A percentile compares a stretch with the other conserved stretches of the same genome.
phyloP scores from a whole-genome alignment of 2,888 invertebrate genomes.

The Parnassius apollo region DNA sequence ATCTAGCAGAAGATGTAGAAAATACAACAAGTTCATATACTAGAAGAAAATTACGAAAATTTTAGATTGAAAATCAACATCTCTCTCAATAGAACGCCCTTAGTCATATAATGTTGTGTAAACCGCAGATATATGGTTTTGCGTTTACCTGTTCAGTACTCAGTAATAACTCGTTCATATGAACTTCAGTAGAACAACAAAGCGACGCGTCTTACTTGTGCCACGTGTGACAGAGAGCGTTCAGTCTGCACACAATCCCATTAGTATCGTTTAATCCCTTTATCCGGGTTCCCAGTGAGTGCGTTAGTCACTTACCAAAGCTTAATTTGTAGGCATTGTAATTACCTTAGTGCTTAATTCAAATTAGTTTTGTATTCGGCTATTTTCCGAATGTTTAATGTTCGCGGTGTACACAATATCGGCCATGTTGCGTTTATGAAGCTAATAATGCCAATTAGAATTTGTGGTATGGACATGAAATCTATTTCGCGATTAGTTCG shows the following conservation, averaged over 20 bases:
- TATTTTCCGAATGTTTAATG: constrained; percentile 19
- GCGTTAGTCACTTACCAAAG: constrained; percentile 43
- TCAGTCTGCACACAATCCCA: constrained; percentile 47
- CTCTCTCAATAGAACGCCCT: too few species aligned
- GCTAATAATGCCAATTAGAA: constrained; percentile 3
- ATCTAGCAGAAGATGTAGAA: too few species aligned
- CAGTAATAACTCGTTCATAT: not conserved
- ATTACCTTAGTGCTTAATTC: constrained; percentile 39
- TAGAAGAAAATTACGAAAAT: too few species aligned
- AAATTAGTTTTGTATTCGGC: constrained; percentile 27
- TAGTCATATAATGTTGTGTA: too few species aligned
- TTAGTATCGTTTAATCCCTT: constrained; percentile 68
- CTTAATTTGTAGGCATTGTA: constrained; percentile 47
- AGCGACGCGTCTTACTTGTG: constrained; percentile 8
- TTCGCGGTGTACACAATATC: not conserved
- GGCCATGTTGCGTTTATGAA: constrained; percentile 12
- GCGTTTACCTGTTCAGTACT: too few species aligned
- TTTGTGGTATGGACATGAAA: not conserved
- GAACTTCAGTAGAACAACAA: not conserved
- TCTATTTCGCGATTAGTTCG: too few species aligned
- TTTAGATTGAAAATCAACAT: too few species aligned
- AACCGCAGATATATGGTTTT: too few species aligned
- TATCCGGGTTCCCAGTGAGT: constrained; percentile 44
- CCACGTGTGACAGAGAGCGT: constrained; percentile 33
- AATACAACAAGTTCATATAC: too few species aligned